phyloP scores from a whole-genome alignment of 2,888 invertebrate genomes.

The Caenorhabditis becei region DNA sequence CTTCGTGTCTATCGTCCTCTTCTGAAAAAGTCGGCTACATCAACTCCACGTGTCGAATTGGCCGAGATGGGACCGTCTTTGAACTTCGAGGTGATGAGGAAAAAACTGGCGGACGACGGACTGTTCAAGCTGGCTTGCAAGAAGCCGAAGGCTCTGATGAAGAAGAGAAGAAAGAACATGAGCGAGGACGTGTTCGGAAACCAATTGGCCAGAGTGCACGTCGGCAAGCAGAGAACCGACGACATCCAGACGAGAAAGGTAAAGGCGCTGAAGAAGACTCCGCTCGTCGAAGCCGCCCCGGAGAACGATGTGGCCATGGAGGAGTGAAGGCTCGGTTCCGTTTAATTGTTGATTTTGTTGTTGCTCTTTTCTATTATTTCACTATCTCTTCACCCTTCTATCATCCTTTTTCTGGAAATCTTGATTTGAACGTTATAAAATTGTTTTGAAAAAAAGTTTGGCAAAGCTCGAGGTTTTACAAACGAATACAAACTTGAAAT shows the following conservation, averaged over 20 bases:
- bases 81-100: constrained; percentile 89
- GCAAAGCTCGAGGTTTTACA: not conserved
- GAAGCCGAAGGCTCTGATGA: constrained; percentile 76
- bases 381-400: no score
- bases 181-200: constrained; percentile 89
- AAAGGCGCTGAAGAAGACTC: constrained; percentile 75
- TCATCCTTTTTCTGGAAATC: not conserved
- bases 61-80: constrained; percentile 95
- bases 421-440: no score
- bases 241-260: constrained; percentile 88
- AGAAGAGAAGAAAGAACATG: constrained; percentile 93
- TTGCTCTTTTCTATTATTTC: not conserved
- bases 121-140: constrained; percentile 83
- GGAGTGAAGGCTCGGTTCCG: not conserved
- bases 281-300: constrained; percentile 48
- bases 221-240: constrained; percentile 91
- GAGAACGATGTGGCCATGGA: constrained; percentile 44
- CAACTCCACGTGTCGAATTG: constrained; percentile 92
- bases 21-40: constrained; percentile 92
- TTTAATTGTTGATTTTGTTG: constrained; percentile 29
- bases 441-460: no score
- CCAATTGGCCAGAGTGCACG: constrained; percentile 92
- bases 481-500: not conserved
- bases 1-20: constrained; percentile 85
- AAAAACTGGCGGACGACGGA: constrained; percentile 92